Evolutionary conservation across 2,797 vertebrate species (phyloP).

Genomic region (Silurus lanzhouensis): DNA sequence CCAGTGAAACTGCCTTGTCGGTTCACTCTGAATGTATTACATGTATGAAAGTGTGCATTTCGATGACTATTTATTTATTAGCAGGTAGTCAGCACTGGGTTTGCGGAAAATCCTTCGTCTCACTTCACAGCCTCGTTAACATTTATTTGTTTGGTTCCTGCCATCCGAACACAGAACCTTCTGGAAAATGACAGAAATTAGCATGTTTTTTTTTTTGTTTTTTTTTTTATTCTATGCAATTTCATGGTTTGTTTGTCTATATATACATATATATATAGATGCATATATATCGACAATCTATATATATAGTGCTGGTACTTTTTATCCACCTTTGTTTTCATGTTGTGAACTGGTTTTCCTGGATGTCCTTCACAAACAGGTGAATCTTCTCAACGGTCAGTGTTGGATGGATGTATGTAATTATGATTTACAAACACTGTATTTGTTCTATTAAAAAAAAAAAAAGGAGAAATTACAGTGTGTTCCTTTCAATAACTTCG

Average conservation of each 20-base stretch:
- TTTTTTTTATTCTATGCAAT: constrained; percentile 69
- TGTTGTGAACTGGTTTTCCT: constrained; percentile 39
- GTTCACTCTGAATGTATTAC: not conserved
- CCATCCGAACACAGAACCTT: not conserved
- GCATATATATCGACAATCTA: no score
- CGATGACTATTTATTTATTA: constrained; percentile 18
- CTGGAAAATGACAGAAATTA: not conserved
- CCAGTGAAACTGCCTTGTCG: not conserved
- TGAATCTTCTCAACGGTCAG: constrained; percentile 64
- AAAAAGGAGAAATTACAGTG: constrained; percentile 58
- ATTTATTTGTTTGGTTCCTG: not conserved
- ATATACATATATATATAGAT: not conserved
- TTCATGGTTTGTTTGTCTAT: constrained; percentile 45
- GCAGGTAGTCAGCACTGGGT: not conserved
- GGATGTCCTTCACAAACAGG: constrained; percentile 8
- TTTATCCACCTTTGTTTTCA: constrained; percentile 45
- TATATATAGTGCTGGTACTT: constrained; percentile 31
- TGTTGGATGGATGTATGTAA: constrained; percentile 70
- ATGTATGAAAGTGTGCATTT: constrained; percentile 19
- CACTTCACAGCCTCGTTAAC: not conserved
- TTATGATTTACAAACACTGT: constrained; percentile 69
- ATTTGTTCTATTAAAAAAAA: constrained; percentile 65
- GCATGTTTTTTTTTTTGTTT: no score
- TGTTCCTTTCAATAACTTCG: constrained; percentile 56
- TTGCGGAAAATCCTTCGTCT: not conserved